Evolutionary conservation across 2,797 vertebrate genomes (phyloP), one percentile per base, ranked within the genome.

Genomic region (Hapalemur alaotrensis): DNA sequence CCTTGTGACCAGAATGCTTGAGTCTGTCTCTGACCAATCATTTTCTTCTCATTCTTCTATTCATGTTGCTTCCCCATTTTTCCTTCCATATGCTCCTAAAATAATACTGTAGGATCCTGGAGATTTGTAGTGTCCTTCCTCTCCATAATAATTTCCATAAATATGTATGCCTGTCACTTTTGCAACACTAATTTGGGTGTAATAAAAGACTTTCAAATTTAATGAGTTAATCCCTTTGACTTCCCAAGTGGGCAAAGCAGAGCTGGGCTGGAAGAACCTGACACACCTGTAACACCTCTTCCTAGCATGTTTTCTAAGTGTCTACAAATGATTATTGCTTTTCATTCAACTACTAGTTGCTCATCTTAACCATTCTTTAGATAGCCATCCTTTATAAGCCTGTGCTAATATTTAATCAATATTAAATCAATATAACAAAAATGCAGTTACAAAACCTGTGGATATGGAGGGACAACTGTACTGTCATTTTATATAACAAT

Each of bases 391-490:
- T 81, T 86, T 63, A 3, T 88, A 75, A 73, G 15, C 46, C 52
- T 89, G 8, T 46, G 80, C 25, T 82, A 89, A 70, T 28, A 70
- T 75, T 79, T 80, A 85, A 95, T 67, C 12, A 76, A 12, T 70
- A 78, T 81, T 86, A 91, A 94, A 54, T 72, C 38, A 91, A 92
- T 41, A 91, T 30, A 89, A 87, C 28, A 83, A 72, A 81, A 89
- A 79, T 32, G 79, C 28, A 20, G 14, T 28, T 46, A 14, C 7
- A 30, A 76, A 76, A 50, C 17, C 46, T 4, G 17, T 76, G 18
- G 30, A 20, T 50, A 50, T 2, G 46, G 30, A 76, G 18, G 18
- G 30, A 32, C 17, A 28, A 76, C 30, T n/a, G 30, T 76, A 50
- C 30, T 50, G 46, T 10, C 46, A 46, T 76, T 76, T 76, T 50